A percentile compares a stretch with the other conserved stretches of the same genome.
Evolutionary conservation across 2,888 invertebrate genomes (phyloP).

Genomic region (Scaptomyza parva): DNA sequence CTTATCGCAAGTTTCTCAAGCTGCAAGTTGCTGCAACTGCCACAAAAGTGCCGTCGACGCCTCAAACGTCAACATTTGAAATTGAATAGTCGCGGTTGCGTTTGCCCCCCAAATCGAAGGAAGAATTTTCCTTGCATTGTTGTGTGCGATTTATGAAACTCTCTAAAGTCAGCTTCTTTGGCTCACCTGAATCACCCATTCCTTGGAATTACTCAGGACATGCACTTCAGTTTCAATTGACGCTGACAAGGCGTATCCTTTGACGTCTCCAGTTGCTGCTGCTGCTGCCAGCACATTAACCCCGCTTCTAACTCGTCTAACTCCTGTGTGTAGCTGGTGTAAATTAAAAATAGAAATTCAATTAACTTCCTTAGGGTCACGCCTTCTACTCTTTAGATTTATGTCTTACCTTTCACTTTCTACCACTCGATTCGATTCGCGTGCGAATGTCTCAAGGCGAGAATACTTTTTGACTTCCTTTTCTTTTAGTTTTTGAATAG

Average conservation of each 20-base stretch:
- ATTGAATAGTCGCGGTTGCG: slow-evolving; percentile 79
- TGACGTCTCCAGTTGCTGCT: slow-evolving; percentile 32
- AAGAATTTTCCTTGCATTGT: slow-evolving; percentile 15
- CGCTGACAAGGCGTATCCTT: slow-evolving; percentile 38
- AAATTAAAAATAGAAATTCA: slow-evolving; percentile 74
- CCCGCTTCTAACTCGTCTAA: slow-evolving; percentile 9
- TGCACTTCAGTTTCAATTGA: slow-evolving; percentile 25
- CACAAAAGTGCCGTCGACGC: slow-evolving; percentile 36
- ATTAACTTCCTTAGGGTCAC: slow-evolving; percentile 42
- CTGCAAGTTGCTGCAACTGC: slow-evolving; percentile 61
- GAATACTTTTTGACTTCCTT: slow-evolving; percentile 29
- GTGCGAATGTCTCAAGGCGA: slow-evolving; percentile 59
- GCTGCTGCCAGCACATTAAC: slow-evolving; percentile 52
- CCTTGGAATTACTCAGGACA: slow-evolving; percentile 36
- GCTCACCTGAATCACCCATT: slow-evolving; percentile 84
- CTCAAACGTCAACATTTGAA: slow-evolving; percentile 67
- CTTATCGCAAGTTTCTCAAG: slow-evolving; percentile 58
- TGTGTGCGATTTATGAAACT: slow-evolving; percentile 44
- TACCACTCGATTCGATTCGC: slow-evolving; percentile 55
- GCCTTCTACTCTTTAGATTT: slow-evolving; percentile 11
- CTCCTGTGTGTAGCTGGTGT: not conserved
- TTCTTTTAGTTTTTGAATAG: slow-evolving; percentile 38
- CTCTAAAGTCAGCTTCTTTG: not conserved
- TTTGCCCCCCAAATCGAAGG: slow-evolving; percentile 18
- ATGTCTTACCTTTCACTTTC: slow-evolving; percentile 66